Evolutionary conservation across 2,888 invertebrate species (phyloP).

Genomic region (Cotesia congregata): DNA sequence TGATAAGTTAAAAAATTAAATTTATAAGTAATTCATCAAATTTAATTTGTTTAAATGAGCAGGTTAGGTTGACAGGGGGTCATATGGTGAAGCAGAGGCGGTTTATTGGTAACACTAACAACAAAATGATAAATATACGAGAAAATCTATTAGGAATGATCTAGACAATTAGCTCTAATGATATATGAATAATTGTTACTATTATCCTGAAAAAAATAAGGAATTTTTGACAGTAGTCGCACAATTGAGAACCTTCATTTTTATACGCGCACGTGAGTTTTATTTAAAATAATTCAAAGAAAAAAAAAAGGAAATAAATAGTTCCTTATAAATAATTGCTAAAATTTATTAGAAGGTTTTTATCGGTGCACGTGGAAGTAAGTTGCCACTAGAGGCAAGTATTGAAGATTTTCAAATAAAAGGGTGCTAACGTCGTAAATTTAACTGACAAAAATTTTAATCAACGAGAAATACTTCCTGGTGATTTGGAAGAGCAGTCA

Average conservation of each 20-base stretch:
- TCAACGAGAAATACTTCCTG: neutral
- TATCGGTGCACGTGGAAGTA: neutral
- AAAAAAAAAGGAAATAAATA: neutral
- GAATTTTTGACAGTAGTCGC: neutral
- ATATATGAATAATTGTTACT: neutral
- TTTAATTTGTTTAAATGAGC: slow-evolving; percentile 28
- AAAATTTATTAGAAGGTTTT: neutral
- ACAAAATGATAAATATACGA: slow-evolving; percentile 67
- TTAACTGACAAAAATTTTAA: neutral
- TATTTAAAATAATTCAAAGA: neutral
- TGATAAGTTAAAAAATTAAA: neutral
- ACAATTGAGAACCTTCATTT: neutral
- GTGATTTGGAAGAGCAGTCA: neutral
- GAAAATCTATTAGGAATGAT: slow-evolving; percentile 55
- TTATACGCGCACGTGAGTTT: neutral
- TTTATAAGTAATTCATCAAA: slow-evolving; percentile 22
- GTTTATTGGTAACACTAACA: slow-evolving; percentile 65
- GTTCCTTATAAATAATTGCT: too few species aligned
- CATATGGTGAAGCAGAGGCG: slow-evolving; percentile 67
- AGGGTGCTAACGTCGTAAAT: neutral
- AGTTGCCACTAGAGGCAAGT: neutral
- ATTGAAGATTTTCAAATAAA: neutral
- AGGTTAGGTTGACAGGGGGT: slow-evolving; percentile 63
- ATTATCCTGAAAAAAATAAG: neutral
- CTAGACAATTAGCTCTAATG: slow-evolving; percentile 9